A percentile compares a stretch with the other conserved stretches of the same genome.
Conservation (phyloP, 2,888 invertebrate species). For the Drepana falcataria region DNA sequence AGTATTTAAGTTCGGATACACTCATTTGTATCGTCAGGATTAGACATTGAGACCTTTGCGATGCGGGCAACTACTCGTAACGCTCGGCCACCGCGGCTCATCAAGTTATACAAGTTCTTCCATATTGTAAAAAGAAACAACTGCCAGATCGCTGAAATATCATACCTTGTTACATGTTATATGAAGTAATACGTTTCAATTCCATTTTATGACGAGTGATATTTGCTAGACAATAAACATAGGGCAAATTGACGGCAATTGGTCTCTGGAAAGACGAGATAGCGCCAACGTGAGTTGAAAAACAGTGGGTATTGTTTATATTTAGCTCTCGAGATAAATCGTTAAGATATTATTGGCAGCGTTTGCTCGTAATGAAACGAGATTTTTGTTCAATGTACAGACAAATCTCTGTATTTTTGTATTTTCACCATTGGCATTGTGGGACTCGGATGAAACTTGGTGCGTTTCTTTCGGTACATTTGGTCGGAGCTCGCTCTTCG, state of each 20-base stretch:
- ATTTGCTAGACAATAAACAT: background rate
- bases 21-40: no score
- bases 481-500: slow-evolving; percentile 48
- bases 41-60: no score
- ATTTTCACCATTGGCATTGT: slow-evolving; percentile 41
- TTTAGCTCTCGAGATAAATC: slow-evolving; percentile 2
- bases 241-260: background rate
- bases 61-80: no score
- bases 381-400: slow-evolving; percentile 27
- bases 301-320: background rate
- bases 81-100: no score
- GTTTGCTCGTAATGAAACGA: slow-evolving; percentile 6
- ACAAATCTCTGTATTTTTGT: slow-evolving; percentile 27
- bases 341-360: slow-evolving; percentile 3
- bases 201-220: background rate
- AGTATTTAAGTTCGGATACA: no score
- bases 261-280: background rate
- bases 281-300: background rate
- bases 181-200: background rate
- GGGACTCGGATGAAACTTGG: slow-evolving; percentile 43
- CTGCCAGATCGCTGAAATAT: background rate
- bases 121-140: no score
- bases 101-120: no score
- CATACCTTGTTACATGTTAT: background rate
- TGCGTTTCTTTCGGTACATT: slow-evolving; percentile 68